Evolutionary conservation across 2,113 vertebrate genomes (phyloP).

Genomic region (Nerophis lumbriciformis): DNA sequence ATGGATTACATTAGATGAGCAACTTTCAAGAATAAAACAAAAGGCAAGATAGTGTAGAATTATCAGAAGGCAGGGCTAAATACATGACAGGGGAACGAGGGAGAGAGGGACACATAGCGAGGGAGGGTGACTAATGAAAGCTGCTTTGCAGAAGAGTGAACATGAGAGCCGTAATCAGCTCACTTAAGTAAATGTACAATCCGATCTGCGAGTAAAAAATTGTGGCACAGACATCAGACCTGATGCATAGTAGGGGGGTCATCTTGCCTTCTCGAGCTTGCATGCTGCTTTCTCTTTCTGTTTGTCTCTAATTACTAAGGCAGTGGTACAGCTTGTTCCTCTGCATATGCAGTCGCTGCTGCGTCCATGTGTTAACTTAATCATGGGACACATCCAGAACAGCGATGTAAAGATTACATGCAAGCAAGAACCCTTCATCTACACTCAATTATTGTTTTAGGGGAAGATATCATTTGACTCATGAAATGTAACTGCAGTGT

Average conservation of each 20-base stretch:
- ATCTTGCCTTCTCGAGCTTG: constrained; percentile 27
- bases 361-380: constrained; percentile 55
- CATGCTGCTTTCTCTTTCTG: constrained; percentile 31
- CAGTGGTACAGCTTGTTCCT: constrained; percentile 65
- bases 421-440: constrained; percentile 42
- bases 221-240: constrained; percentile 49
- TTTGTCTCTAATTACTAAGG: constrained; percentile 59
- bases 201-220: constrained; percentile 40
- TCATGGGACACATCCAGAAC: constrained; percentile 55
- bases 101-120: constrained; percentile 19
- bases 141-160: constrained; percentile 47
- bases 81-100: background rate
- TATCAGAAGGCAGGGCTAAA: constrained; percentile 4
- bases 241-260: constrained; percentile 43
- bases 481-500: too few relatives aligned
- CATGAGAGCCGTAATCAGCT: constrained; percentile 46
- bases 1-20: constrained; percentile 48
- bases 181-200: constrained; percentile 57
- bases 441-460: too few relatives aligned
- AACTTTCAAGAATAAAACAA: constrained; percentile 39
- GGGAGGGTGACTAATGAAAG: constrained; percentile 39
- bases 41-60: constrained; percentile 9
- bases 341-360: constrained; percentile 52
- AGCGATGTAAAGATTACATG: constrained; percentile 44
- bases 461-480: too few relatives aligned